phyloP scores from a whole-genome alignment of 2,888 invertebrate genomes.

The Hirudinaria manillensis region DNA sequence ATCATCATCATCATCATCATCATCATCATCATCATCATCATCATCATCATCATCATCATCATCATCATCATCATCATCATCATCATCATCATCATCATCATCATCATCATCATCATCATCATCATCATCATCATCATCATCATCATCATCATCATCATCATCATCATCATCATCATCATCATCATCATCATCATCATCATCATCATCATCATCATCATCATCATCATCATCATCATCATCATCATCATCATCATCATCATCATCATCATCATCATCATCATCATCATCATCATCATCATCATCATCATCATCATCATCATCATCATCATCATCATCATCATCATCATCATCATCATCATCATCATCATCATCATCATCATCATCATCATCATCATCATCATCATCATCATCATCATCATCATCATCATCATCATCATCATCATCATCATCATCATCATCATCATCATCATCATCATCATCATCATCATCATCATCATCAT shows the following conservation, averaged over 20 bases:
- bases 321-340: slow-evolving; percentile 32
- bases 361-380: slow-evolving; percentile 26
- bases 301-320: slow-evolving; percentile 11
- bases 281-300: slow-evolving; percentile 22
- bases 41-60: slow-evolving; percentile 31
- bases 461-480: slow-evolving; percentile 29
- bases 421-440: slow-evolving; percentile 20
- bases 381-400: slow-evolving; percentile 23
- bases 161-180: slow-evolving; percentile 12
- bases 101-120: slow-evolving; percentile 22
- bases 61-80: slow-evolving; percentile 28
- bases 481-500: slow-evolving; percentile 30
- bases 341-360: slow-evolving; percentile 24
- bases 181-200: slow-evolving; percentile 31
- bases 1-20: slow-evolving; percentile 31
- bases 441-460: slow-evolving; percentile 17
- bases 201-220: slow-evolving; percentile 27
- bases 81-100: slow-evolving; percentile 25
- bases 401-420: slow-evolving; percentile 31
- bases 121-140: slow-evolving; percentile 30
- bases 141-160: slow-evolving; percentile 21
- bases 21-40: slow-evolving; percentile 22
- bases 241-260: slow-evolving; percentile 19
- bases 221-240: slow-evolving; percentile 27
- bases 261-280: slow-evolving; percentile 31